Evolutionary conservation across 2,797 vertebrate genomes (phyloP), one percentile per base, ranked within the genome.

Genomic region (Sorex maritimensis): DNA sequence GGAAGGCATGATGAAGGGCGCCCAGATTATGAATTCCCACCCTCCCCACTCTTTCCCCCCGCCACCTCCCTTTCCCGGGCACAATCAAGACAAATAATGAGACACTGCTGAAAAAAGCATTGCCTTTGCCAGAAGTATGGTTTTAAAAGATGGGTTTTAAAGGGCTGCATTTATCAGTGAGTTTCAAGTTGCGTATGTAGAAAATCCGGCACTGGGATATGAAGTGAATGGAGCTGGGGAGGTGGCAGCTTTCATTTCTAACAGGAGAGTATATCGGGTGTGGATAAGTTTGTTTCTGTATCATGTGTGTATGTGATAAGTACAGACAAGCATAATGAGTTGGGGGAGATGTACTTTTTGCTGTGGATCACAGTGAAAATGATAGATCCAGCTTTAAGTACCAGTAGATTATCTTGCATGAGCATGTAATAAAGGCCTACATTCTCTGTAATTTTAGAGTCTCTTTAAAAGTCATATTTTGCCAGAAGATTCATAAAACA

Each of bases 391-490:
- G 26, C 81, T 75, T 91, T 77, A 82, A 84, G 44, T 82, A 69
- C 65, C 52, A 69, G 21, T 61, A 86, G 61, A 88, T 91, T 77
- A 21, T 61, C 46, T 74, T 88, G 14, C 86, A 13, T 93, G 73
- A 81, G 10, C 49, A 19, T 58, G 23, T 75, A 90, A 58, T 38
- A 77, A 58, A 58, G 67, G 72, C 19, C 46, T 55, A 21, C 19
- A 44, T 88, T 83, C 61, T 84, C 74, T 95, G 69, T 81, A 77
- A 80, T 90, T 93, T 90, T 61, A 81, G 21, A 26, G 4, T 52
- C 2, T 94, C 61, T 95, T 88, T 12, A 69, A 63, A 97, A 73
- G 38, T 49, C 41, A 0, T 84, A 83, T 86, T 86, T 94, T 94
- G 65, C 23, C 46, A 73, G 63, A 67, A 75, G 41, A 85, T 85